Evolutionary conservation across 2,888 invertebrate genomes (phyloP).

Genomic region (Cylloceria caligata): DNA sequence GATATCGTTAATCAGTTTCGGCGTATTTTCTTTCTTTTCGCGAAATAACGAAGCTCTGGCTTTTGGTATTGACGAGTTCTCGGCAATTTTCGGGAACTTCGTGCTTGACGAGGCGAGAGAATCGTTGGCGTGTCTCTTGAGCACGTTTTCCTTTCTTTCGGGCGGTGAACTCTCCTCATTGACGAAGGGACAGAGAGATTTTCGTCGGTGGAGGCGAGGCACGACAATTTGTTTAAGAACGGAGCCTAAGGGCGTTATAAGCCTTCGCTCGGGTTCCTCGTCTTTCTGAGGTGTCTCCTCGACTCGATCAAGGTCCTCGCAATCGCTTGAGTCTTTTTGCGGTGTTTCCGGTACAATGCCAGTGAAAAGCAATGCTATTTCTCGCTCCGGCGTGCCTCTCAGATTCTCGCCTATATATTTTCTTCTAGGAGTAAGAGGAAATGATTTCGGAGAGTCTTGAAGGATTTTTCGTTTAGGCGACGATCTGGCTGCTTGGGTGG

Average conservation of each 20-base stretch:
- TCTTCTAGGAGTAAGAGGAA: conserved; percentile 64
- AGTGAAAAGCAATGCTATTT: conserved; percentile 52
- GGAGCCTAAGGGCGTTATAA: conserved; percentile 78
- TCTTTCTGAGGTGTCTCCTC: conserved; percentile 78
- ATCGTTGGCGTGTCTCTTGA: conserved; percentile 76
- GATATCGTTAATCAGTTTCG: conserved; percentile 63
- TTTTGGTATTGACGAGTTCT: conserved; percentile 71
- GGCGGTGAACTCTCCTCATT: conserved; percentile 73
- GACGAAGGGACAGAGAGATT: conserved; percentile 73
- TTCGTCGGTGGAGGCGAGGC: conserved; percentile 78
- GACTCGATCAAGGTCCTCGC: conserved; percentile 61
- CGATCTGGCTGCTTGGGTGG: conserved; percentile 73
- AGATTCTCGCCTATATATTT: conserved; percentile 22
- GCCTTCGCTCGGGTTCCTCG: conserved; percentile 70
- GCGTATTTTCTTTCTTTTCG: conserved; percentile 68
- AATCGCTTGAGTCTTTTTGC: conserved; percentile 70
- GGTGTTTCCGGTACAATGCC: conserved; percentile 78
- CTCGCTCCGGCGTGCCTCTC: conserved; percentile 57
- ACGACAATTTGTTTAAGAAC: conserved; percentile 74
- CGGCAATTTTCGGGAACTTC: conserved; percentile 76
- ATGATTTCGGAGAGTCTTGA: conserved; percentile 64
- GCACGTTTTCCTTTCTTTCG: conserved; percentile 67
- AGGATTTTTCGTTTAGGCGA: conserved; percentile 73
- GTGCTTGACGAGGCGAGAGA: conserved; percentile 25
- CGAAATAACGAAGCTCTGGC: conserved; percentile 81